Conservation (phyloP, 2,113 vertebrate species). For the Laticauda colubrina region DNA sequence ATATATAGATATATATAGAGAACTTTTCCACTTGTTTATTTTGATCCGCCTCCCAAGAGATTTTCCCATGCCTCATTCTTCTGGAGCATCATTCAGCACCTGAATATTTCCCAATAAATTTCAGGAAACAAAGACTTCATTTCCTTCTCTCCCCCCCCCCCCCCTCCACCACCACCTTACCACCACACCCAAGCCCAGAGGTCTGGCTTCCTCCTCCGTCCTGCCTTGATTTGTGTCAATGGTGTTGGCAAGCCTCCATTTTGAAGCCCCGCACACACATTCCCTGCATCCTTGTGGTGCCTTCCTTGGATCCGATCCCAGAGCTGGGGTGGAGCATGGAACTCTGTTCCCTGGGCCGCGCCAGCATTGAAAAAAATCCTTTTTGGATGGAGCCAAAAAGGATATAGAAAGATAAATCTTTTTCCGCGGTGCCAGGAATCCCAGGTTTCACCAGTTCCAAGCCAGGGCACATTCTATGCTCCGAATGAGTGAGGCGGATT, state of each 20-base stretch:
- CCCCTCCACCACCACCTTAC: neutral
- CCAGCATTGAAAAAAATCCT: neutral
- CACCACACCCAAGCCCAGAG: neutral
- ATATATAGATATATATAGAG: too few relatives aligned
- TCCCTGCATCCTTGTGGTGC: neutral
- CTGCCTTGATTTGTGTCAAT: neutral
- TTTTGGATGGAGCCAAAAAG: neutral
- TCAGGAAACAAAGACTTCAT: slow-evolving; percentile 3
- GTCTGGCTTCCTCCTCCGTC: neutral
- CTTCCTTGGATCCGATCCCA: neutral
- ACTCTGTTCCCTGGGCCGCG: neutral
- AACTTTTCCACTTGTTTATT: neutral
- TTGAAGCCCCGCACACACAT: neutral
- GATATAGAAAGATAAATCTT: neutral
- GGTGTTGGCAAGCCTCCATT: neutral
- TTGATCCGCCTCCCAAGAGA: neutral
- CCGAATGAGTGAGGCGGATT: neutral
- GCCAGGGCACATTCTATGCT: neutral
- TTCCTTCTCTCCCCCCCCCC: too few relatives aligned
- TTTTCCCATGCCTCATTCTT: neutral
- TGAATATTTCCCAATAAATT: neutral
- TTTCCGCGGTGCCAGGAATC: neutral
- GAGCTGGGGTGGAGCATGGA: neutral
- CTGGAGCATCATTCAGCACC: neutral
- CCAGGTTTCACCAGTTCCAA: neutral